Evolutionary conservation across 2,888 invertebrate species (phyloP).

Genomic region (Margaritifera margaritifera): DNA sequence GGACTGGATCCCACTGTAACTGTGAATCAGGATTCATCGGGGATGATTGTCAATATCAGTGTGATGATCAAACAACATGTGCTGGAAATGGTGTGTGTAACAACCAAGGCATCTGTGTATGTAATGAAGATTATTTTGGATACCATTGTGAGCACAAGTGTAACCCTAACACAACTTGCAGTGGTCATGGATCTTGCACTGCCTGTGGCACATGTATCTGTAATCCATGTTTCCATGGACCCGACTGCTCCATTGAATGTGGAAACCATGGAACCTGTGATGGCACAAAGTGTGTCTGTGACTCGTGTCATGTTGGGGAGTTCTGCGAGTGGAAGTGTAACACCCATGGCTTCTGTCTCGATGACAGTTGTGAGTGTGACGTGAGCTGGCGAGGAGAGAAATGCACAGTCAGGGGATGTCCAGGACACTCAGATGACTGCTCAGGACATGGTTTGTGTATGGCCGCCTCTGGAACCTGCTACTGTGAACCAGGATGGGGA

Average conservation of each 20-base stretch:
- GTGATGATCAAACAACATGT: conserved; percentile 38
- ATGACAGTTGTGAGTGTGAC: conserved; percentile 40
- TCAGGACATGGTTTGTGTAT: conserved; percentile 57
- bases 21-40: conserved; percentile 49
- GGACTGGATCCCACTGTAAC: conserved; percentile 30
- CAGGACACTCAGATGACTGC: conserved; percentile 42
- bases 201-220: conserved; percentile 52
- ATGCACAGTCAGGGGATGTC: conserved; percentile 52
- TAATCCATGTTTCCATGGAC: conserved; percentile 55
- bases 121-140: conserved; percentile 51
- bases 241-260: conserved; percentile 47
- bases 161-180: conserved; percentile 38
- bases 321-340: conserved; percentile 56
- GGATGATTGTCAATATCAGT: conserved; percentile 52
- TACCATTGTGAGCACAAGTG: conserved; percentile 50
- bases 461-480: conserved; percentile 46
- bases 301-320: conserved; percentile 48
- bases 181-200: conserved; percentile 51
- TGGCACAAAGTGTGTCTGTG: conserved; percentile 48
- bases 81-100: conserved; percentile 45
- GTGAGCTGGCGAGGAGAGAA: conserved; percentile 48
- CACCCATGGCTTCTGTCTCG: conserved; percentile 44
- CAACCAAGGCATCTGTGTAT: conserved; percentile 44
- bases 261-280: conserved; percentile 47
- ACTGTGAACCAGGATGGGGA: conserved; percentile 58